These are phyloP conservation scores for Calliopsis andreniformis DNA, from an alignment of 1,140 invertebrate species.

Conservation along the genomic window DNA sequence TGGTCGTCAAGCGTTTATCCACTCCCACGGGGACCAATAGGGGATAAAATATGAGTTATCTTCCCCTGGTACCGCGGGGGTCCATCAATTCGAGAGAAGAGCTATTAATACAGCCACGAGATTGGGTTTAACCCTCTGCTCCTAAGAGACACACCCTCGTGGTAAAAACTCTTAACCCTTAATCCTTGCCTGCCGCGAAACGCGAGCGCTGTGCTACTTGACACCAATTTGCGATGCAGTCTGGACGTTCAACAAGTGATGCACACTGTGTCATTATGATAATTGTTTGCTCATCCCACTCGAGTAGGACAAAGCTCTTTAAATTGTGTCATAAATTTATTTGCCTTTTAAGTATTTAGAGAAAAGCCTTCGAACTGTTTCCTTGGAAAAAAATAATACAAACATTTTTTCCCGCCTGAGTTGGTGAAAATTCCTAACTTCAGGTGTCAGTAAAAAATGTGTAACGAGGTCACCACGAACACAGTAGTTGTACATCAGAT, in stretches of 20 bases:
- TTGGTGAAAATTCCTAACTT: too few relatives aligned
- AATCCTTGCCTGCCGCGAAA: constrained; percentile 53
- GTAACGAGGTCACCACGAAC: too few relatives aligned
- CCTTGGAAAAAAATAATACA: too few relatives aligned
- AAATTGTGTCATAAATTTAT: too few relatives aligned
- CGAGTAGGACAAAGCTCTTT: too few relatives aligned
- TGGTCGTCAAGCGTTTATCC: constrained; percentile 70
- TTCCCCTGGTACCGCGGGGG: constrained; percentile 58
- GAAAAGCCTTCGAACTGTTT: too few relatives aligned
- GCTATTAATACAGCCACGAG: constrained; percentile 75
- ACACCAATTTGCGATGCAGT: constrained; percentile 56
- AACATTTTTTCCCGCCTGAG: too few relatives aligned
- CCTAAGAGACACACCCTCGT: constrained; percentile 60
- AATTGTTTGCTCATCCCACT: too few relatives aligned
- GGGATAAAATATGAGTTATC: constrained; percentile 74
- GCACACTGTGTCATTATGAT: not conserved
- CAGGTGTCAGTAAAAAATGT: too few relatives aligned
- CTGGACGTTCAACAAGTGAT: constrained; percentile 53
- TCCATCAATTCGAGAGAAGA: constrained; percentile 75
- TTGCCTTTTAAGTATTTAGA: too few relatives aligned
- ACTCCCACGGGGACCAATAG: constrained; percentile 71
- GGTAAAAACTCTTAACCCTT: constrained; percentile 70
- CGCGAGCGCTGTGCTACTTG: constrained; percentile 39
- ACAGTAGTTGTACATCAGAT: not conserved
- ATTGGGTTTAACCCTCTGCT: constrained; percentile 68